A percentile compares a stretch with the other conserved stretches of the same genome.
These are phyloP conservation scores for Anabas testudineus DNA, from an alignment of 2,797 vertebrate genomes.

Conservation along the genomic window DNA sequence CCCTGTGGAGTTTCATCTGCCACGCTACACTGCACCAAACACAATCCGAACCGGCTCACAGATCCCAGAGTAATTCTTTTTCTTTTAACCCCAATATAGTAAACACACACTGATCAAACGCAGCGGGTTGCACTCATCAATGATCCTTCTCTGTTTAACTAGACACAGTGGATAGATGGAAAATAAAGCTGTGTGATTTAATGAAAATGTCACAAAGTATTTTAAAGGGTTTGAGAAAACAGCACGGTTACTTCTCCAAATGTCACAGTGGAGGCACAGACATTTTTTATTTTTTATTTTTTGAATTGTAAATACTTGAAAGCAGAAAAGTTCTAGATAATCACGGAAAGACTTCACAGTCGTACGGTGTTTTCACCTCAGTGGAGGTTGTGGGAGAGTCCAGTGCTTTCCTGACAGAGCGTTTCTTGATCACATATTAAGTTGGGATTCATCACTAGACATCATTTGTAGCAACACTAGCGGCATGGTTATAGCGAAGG, in stretches of 20 bases:
- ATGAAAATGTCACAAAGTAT: conserved; percentile 10
- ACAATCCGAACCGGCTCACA: conserved; percentile 30
- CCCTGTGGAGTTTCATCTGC: conserved; percentile 44
- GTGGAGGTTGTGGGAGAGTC: neutral
- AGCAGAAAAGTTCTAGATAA: neutral
- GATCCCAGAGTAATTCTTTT: conserved; percentile 16
- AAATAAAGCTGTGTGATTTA: neutral
- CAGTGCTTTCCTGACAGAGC: neutral
- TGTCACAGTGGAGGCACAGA: neutral
- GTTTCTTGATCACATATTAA: neutral
- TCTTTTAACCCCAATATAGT: conserved; percentile 14
- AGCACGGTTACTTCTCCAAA: neutral
- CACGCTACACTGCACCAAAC: conserved; percentile 20
- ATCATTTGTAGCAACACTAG: neutral
- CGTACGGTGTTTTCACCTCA: neutral
- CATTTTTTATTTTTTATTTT: too few relatives aligned
- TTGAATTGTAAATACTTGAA: neutral
- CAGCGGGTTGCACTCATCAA: neutral
- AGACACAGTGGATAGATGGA: neutral
- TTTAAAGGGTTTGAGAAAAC: conserved; percentile 1
- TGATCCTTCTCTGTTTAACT: neutral
- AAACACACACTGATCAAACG: conserved; percentile 20
- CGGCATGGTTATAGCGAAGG: neutral
- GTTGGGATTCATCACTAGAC: neutral
- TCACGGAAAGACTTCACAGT: neutral